phyloP scores from a whole-genome alignment of 2,113 vertebrate genomes.

The Paedocypris sp. region DNA sequence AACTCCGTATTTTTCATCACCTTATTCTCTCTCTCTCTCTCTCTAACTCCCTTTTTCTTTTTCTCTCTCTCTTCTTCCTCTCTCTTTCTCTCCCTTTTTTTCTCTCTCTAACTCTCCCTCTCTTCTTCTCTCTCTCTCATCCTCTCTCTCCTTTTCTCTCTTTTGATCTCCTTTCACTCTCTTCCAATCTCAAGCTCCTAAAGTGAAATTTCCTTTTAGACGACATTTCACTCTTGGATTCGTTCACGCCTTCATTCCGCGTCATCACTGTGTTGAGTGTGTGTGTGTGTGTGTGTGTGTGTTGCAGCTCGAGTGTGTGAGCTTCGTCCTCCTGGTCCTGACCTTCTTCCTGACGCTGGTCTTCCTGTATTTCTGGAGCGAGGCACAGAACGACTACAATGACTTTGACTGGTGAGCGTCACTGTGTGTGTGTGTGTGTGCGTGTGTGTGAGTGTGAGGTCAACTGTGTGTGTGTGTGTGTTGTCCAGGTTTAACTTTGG shows the following conservation, averaged over 20 bases:
- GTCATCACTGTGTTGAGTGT: not conserved
- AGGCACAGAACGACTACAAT: slow-evolving; percentile 83
- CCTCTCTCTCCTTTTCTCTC: too few relatives aligned
- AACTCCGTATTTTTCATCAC: too few relatives aligned
- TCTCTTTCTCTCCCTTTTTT: too few relatives aligned
- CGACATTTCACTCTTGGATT: not conserved
- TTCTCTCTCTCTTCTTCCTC: too few relatives aligned
- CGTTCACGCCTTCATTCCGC: too few relatives aligned
- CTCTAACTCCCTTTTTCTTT: too few relatives aligned
- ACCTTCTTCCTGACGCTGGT: slow-evolving; percentile 70
- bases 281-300: not conserved
- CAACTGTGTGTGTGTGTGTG: not conserved
- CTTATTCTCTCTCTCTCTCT: too few relatives aligned
- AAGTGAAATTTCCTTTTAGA: too few relatives aligned
- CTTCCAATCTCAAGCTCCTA: too few relatives aligned
- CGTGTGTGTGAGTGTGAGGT: not conserved
- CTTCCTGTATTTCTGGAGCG: slow-evolving; percentile 77
- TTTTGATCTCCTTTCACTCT: too few relatives aligned
- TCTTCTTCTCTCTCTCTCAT: too few relatives aligned
- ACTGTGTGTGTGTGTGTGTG: not conserved
- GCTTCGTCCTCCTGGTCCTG: slow-evolving; percentile 62
- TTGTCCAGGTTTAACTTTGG: slow-evolving; percentile 66
- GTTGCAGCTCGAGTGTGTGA: slow-evolving; percentile 60
- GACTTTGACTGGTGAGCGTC: slow-evolving; percentile 80
- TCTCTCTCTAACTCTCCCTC: too few relatives aligned